These are phyloP conservation scores for Dryocosmus kuriphilus DNA, from an alignment of 2,888 invertebrate species.

Conservation along the genomic window DNA sequence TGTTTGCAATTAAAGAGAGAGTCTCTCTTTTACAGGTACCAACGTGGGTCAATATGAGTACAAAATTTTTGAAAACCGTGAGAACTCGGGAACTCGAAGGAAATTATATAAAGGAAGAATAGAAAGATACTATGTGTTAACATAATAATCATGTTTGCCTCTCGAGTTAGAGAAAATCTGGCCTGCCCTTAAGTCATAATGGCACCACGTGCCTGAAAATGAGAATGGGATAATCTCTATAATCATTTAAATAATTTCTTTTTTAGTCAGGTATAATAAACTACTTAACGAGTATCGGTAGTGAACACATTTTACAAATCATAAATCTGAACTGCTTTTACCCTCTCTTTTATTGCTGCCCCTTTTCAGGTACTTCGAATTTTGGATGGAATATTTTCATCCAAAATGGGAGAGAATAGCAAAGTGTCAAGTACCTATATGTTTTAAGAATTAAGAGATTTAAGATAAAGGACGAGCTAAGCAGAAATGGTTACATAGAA, in stretches of 20 bases:
- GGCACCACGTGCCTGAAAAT: neutral
- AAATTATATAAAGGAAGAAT: neutral
- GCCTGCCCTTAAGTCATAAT: neutral
- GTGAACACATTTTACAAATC: conserved; percentile 1
- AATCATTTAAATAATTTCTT: neutral
- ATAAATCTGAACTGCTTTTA: neutral
- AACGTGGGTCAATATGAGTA: neutral
- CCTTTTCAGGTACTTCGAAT: conserved; percentile 6
- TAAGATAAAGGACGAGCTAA: neutral
- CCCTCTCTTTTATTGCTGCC: neutral
- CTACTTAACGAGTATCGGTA: neutral
- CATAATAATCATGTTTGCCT: neutral
- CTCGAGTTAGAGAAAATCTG: neutral
- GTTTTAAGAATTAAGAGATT: neutral
- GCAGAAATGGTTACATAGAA: neutral
- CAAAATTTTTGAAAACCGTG: neutral
- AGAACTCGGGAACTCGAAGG: neutral
- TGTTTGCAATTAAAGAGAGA: neutral
- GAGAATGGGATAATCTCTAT: conserved; percentile 1
- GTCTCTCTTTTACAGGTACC: neutral
- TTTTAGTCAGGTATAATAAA: conserved; percentile 1
- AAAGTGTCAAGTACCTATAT: neutral
- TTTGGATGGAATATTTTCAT: neutral
- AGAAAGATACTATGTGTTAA: neutral
- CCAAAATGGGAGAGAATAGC: neutral